These are phyloP conservation scores for Archocentrus centrarchus DNA, from an alignment of 2,113 vertebrate species.

Conservation along the genomic window DNA sequence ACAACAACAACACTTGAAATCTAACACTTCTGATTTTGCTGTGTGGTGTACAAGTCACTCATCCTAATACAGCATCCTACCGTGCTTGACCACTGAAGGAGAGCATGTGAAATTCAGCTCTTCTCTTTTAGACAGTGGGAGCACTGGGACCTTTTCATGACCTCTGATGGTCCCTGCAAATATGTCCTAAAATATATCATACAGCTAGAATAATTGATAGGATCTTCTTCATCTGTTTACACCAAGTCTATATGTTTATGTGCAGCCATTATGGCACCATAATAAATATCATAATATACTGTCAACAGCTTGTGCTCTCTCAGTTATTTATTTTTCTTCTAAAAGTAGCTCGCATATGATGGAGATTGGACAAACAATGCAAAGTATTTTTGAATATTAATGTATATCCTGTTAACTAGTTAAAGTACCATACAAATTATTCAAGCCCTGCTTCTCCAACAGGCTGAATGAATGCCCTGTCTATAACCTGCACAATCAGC, in stretches of 20 bases:
- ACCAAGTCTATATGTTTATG: background rate
- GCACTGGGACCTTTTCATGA: background rate
- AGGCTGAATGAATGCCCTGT: background rate
- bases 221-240: background rate
- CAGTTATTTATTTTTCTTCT: background rate
- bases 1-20: no score
- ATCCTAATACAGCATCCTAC: conserved; percentile 35
- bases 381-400: background rate
- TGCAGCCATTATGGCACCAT: background rate
- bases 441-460: background rate
- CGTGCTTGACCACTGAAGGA: conserved; percentile 20
- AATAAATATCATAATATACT: background rate
- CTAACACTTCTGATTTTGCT: no score
- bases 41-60: conserved; percentile 50
- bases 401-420: background rate
- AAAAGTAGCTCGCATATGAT: background rate
- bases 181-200: background rate
- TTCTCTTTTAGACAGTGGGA: background rate
- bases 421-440: background rate
- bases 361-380: background rate
- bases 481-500: background rate
- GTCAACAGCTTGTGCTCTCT: background rate
- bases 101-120: background rate
- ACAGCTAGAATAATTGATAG: background rate
- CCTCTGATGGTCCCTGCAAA: background rate